phyloP scores from a whole-genome alignment of 2,888 invertebrate species.

The Spatulosminthurus flaviceps region DNA sequence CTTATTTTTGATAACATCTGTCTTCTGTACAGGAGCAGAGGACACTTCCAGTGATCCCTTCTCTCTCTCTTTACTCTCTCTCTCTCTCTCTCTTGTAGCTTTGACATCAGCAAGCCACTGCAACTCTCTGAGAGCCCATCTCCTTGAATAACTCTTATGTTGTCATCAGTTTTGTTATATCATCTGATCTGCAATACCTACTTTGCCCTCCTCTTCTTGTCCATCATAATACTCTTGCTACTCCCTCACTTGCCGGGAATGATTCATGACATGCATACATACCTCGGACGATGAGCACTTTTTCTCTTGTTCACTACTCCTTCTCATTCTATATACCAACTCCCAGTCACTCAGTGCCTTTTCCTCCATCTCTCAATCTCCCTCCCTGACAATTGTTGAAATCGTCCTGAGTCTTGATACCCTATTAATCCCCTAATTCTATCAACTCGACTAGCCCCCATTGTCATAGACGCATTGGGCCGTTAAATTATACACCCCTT shows the following conservation, averaged over 20 bases:
- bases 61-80: constrained; percentile 11
- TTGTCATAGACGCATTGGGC: constrained; percentile 20
- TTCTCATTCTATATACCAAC: not conserved
- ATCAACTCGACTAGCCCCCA: constrained; percentile 38
- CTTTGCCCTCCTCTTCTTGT: not conserved
- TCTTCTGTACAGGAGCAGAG: constrained; percentile 33
- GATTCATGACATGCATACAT: not conserved
- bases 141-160: constrained; percentile 17
- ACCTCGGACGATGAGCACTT: constrained; percentile 22
- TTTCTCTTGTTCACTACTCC: constrained; percentile 18
- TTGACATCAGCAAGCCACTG: constrained; percentile 19
- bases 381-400: constrained; percentile 29
- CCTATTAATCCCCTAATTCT: constrained; percentile 41
- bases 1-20: constrained; percentile 48
- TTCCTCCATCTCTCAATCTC: constrained; percentile 27
- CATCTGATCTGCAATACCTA: constrained; percentile 14
- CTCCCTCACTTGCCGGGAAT: no score
- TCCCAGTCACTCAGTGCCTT: not conserved
- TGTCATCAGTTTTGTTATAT: not conserved
- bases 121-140: constrained; percentile 2
- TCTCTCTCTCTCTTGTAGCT: constrained; percentile 4
- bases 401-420: constrained; percentile 34
- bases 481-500: constrained; percentile 21
- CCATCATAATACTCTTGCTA: constrained; percentile 15
- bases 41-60: constrained; percentile 30